phyloP scores from a whole-genome alignment of 2,888 invertebrate genomes.

The Epinotia brunnichana region DNA sequence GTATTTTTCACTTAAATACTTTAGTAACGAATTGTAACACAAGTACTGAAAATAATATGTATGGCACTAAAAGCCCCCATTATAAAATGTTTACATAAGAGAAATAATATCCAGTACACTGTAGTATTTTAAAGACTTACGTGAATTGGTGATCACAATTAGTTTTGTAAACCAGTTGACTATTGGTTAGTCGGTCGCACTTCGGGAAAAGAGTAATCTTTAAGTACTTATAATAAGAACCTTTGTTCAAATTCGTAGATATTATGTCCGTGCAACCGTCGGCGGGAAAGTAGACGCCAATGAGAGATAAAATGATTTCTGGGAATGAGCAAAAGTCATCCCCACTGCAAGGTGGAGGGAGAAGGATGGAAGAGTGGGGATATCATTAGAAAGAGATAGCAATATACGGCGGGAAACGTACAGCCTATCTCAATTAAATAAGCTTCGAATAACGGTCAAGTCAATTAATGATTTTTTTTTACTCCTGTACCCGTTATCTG shows the following conservation, averaged over 20 bases:
- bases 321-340: background rate
- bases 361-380: background rate
- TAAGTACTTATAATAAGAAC: no score
- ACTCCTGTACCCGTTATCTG: no score
- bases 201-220: background rate
- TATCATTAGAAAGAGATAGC: background rate
- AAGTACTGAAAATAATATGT: background rate
- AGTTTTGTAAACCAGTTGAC: background rate
- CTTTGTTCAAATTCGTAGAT: background rate
- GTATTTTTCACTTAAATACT: background rate
- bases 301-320: background rate
- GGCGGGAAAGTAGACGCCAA: conserved; percentile 7
- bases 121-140: background rate
- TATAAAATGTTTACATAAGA: background rate
- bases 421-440: background rate
- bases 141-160: background rate
- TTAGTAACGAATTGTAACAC: no score
- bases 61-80: background rate
- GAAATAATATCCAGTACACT: background rate
- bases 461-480: conserved; percentile 14
- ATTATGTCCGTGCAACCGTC: background rate
- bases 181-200: background rate
- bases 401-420: conserved; percentile 4
- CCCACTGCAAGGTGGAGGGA: conserved; percentile 16
- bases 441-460: conserved; percentile 6